Evolutionary conservation across 2,113 vertebrate species (phyloP).

Genomic region (Megalops atlanticus): DNA sequence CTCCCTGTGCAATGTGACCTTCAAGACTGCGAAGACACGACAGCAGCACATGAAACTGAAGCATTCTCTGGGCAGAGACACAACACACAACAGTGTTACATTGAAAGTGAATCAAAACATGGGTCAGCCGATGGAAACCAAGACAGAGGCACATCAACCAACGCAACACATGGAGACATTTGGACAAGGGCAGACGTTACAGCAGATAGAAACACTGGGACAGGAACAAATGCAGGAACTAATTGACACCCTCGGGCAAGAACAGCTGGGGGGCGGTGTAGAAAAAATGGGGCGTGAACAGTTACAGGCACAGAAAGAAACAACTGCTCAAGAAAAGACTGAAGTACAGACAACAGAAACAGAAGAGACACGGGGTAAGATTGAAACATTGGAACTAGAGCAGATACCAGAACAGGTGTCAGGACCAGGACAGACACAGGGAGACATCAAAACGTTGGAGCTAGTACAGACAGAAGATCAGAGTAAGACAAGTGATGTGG

Average conservation of each 20-base stretch:
- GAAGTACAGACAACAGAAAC: background rate
- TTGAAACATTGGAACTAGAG: conserved; percentile 49
- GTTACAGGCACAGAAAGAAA: conserved; percentile 47
- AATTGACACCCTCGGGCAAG: conserved; percentile 73
- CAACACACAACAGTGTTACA: conserved; percentile 4
- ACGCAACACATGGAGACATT: conserved; percentile 57
- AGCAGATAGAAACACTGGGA: conserved; percentile 68
- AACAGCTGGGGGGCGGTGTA: conserved; percentile 71
- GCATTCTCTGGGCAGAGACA: conserved; percentile 44
- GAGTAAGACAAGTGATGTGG: background rate
- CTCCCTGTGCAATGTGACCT: conserved; percentile 60
- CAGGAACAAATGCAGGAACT: conserved; percentile 70
- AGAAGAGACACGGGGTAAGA: background rate
- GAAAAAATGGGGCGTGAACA: conserved; percentile 69
- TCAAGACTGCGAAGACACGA: conserved; percentile 63
- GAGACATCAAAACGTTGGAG: background rate
- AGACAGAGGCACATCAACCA: conserved; percentile 57
- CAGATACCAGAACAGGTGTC: conserved; percentile 39
- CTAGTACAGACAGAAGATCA: conserved; percentile 2
- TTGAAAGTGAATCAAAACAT: conserved; percentile 37
- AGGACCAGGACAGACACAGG: background rate
- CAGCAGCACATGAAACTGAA: conserved; percentile 65
- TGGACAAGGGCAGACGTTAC: conserved; percentile 59
- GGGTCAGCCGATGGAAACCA: conserved; percentile 52
- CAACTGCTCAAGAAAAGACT: background rate